Evolutionary conservation across 2,113 vertebrate species (phyloP), one percentile per base, ranked within the genome.

Genomic region (Arizona elegans): DNA sequence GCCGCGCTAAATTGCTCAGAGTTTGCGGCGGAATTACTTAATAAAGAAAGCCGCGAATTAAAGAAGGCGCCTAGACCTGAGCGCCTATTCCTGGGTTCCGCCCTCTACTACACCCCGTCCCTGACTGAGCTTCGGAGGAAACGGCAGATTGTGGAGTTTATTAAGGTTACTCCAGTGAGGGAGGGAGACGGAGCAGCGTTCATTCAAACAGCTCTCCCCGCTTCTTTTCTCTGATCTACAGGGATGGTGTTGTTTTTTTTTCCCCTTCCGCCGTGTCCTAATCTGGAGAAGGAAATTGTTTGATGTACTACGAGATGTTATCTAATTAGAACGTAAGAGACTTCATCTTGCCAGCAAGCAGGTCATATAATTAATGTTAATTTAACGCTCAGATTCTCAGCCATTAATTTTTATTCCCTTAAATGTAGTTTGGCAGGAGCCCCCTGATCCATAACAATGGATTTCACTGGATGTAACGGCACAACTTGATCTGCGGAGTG

Each of bases 361-460:
- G 99, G 99, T 99, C 99, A 99, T 98, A 99, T 99, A 99, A 99
- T 99, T 99, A 99, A 99, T 98, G 99, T 99, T 99, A 99, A 99
- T 99, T 99, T 99, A 99, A 99, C 98, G 98, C 98, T 99, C 98
- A 99, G 98, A 99, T 99, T 99, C 98, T 98, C 98, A 97, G 98
- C 98, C 98, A 98, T 99, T 99, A 98, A 98, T 98, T 99, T 99
- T 98, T 99, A 99, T 99, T 99, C 98, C 98, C 98, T 99, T 99
- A 98, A 99, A 99, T 98, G 98, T 98, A 98, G 98, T 98, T 99
- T 99, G 98, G 98, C 98, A 98, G 98, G 98, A 96, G 96, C 95
- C 97, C 97, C 97, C 97, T 97, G 96, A 97, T 98, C 98, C 98
- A 97, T 97, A 96, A 97, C 98, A 96, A 98, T 98, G 98, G 97